These are phyloP conservation scores for Hoplostethus atlanticus DNA, from an alignment of 2,797 vertebrate species.

Conservation along the genomic window DNA sequence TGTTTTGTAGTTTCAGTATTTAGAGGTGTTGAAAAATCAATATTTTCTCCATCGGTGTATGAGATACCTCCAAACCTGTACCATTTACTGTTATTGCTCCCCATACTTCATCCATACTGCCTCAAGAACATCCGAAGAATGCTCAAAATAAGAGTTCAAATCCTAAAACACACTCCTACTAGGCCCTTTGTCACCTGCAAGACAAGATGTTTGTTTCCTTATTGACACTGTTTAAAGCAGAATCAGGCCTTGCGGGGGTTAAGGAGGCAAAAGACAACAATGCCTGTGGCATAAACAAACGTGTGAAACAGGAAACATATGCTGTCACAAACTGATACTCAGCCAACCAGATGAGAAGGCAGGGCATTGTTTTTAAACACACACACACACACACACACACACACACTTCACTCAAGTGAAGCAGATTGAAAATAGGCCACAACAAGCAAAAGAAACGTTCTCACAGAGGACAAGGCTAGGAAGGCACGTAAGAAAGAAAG, in stretches of 20 bases:
- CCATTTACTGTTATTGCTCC: background rate
- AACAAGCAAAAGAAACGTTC: constrained; percentile 36
- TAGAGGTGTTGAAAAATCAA: too few relatives aligned
- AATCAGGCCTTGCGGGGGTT: constrained; percentile 13
- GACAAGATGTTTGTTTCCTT: constrained; percentile 31
- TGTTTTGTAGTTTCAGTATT: background rate
- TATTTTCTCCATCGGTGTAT: background rate
- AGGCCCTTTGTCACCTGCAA: constrained; percentile 6
- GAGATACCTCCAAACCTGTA: background rate
- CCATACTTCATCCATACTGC: background rate
- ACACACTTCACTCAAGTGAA: background rate
- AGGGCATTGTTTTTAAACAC: background rate
- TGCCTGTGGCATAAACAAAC: constrained; percentile 69
- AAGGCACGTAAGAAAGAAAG: constrained; percentile 35
- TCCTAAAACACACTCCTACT: background rate
- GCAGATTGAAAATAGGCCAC: constrained; percentile 30
- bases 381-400: too few relatives aligned
- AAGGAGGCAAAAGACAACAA: constrained; percentile 41
- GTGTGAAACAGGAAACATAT: constrained; percentile 67
- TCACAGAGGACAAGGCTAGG: constrained; percentile 10
- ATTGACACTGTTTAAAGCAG: constrained; percentile 12
- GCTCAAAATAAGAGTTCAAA: background rate
- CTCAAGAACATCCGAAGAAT: background rate
- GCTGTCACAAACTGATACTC: constrained; percentile 28
- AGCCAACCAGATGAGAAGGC: constrained; percentile 43